Evolutionary conservation across 2,797 vertebrate species (phyloP).

Genomic region (Graptemys geographica): DNA sequence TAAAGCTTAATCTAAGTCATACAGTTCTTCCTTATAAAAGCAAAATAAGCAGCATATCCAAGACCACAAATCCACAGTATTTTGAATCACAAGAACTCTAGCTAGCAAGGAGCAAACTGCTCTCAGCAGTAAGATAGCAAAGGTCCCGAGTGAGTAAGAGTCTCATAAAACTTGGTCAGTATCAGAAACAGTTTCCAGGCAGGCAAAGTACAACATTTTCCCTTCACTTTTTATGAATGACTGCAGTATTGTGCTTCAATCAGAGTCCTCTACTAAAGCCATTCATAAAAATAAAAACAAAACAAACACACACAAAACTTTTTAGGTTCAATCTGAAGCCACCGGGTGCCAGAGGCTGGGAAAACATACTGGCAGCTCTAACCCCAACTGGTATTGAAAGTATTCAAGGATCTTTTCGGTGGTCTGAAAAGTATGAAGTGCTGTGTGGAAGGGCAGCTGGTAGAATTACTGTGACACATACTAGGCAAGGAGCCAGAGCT

Average conservation of each 20-base stretch:
- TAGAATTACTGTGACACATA: slow-evolving; percentile 84
- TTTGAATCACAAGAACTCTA: neutral
- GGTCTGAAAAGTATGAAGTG: slow-evolving; percentile 83
- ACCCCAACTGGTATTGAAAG: slow-evolving; percentile 74
- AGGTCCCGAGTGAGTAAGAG: slow-evolving; percentile 63
- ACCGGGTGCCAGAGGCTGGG: slow-evolving; percentile 83
- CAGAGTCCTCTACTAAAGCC: slow-evolving; percentile 74
- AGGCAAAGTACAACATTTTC: slow-evolving; percentile 72
- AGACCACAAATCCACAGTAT: neutral
- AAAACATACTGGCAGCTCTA: slow-evolving; percentile 77
- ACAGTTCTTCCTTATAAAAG: slow-evolving; percentile 39
- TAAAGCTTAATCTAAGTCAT: neutral
- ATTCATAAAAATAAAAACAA: slow-evolving; percentile 88
- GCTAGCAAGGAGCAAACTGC: neutral
- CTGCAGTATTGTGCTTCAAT: slow-evolving; percentile 73
- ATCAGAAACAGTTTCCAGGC: slow-evolving; percentile 68
- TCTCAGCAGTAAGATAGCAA: slow-evolving; percentile 24
- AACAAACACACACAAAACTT: slow-evolving; percentile 76
- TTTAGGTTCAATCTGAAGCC: slow-evolving; percentile 77
- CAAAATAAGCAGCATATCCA: neutral
- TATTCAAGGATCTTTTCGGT: slow-evolving; percentile 83
- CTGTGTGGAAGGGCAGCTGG: slow-evolving; percentile 82
- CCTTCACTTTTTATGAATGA: slow-evolving; percentile 83
- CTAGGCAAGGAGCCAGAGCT: slow-evolving; percentile 85
- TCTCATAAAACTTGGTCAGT: slow-evolving; percentile 66